Conservation (phyloP, 2,113 vertebrate species). For the Willisornis vidua region DNA sequence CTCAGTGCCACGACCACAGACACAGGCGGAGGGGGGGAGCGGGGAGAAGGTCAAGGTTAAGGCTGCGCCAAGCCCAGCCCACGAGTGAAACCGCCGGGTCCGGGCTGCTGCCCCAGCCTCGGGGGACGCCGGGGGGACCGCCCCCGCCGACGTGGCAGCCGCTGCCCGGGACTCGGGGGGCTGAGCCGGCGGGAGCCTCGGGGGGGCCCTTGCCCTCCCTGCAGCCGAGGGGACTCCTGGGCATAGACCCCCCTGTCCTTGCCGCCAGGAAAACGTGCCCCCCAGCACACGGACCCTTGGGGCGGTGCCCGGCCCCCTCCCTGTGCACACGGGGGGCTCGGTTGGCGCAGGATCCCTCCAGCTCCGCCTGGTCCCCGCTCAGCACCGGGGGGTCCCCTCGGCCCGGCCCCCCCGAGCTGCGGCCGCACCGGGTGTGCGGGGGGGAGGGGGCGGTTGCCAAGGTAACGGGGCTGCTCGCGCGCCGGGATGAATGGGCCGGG, state of each 20-base stretch:
- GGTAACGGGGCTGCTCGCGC: neutral
- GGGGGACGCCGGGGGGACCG: neutral
- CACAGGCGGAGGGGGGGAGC: neutral
- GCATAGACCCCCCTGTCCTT: neutral
- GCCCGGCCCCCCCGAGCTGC: too few species aligned
- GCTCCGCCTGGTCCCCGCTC: neutral
- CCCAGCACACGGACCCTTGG: neutral
- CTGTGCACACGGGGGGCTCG: neutral
- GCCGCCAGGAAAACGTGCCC: neutral
- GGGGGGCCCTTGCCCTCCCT: neutral
- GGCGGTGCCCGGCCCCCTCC: neutral
- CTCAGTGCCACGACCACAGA: neutral
- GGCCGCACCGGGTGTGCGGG: neutral
- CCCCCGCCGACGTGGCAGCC: neutral
- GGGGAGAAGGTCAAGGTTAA: neutral
- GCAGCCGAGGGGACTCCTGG: neutral
- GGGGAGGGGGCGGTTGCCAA: neutral
- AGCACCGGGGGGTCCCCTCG: neutral
- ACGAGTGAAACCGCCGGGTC: neutral
- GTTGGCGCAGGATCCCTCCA: neutral
- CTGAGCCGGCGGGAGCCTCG: neutral
- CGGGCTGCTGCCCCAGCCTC: neutral
- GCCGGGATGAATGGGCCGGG: slow-evolving; percentile 34
- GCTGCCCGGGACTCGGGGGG: neutral
- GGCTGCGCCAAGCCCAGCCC: neutral